Evolutionary conservation across 2,113 vertebrate species (phyloP), one percentile per base, ranked within the genome.

Genomic region (Dicentrarchus labrax): DNA sequence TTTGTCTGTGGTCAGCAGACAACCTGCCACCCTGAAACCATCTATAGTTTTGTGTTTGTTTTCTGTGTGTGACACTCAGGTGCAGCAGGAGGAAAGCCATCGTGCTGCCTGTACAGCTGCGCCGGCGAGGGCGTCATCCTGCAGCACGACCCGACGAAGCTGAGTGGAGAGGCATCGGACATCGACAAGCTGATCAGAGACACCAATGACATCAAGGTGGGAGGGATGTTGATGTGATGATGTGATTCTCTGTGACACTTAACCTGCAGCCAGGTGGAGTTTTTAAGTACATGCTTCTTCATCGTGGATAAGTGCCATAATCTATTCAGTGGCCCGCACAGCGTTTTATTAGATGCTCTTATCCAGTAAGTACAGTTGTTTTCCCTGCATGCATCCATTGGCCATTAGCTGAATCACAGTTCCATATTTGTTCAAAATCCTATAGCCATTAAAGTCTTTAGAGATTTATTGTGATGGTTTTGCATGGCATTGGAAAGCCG

Each of bases 121-220:
- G 98, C 95, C 15, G 98, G 98, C 2, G 98, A 99, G 82, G 98
- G 98, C 5, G 43, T 96, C 79, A 95, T 99, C 89, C 95, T 97
- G 62, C 98, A 99, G 38, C 98, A 99, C 73, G 97, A 98, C 65
- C 97, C 97, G 8, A 95, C 96, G 88, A 97, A 96, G 47, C 95
- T 99, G 66, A 94, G 86, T 4, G 95, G 90, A 10, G 98, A 98
- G 68, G 98, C 98, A 62, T 89, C 84, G 16, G 96, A 99, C 92
- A 96, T 99, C 78, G 97, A 99, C 92, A 96, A 91, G 86, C 92
- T 99, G 67, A 98, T 99, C 94, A 90, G 90, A 79, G 96, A 97
- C 84, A 97, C 97, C 39, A 99, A 99, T 86, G 89, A 93, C 85
- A 96, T 99, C 91, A 97, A 96, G 96, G 98, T 99, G 85, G 89